phyloP scores from a whole-genome alignment of 2,888 invertebrate genomes.

The Nematopogon swammerdamellus region DNA sequence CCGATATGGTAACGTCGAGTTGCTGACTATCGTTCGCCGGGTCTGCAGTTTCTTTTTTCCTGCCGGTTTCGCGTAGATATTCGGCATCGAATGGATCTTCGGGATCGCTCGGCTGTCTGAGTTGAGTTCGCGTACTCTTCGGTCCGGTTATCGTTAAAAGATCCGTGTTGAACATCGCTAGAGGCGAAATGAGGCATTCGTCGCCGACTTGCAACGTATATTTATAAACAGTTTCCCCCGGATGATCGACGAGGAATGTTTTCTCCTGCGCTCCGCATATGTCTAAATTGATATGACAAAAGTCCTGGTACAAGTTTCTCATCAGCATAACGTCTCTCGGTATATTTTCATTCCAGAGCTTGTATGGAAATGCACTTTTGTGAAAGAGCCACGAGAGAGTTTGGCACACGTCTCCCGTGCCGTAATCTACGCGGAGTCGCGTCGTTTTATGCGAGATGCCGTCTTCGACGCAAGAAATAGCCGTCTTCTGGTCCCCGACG shows the following conservation, averaged over 20 bases:
- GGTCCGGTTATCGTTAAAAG: conserved; percentile 79
- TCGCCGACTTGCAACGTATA: conserved; percentile 84
- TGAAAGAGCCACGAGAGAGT: conserved; percentile 84
- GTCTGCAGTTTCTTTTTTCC: conserved; percentile 48
- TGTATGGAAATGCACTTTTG: conserved; percentile 88
- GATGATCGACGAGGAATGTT: conserved; percentile 70
- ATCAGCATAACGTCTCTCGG: conserved; percentile 77
- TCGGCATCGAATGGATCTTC: conserved; percentile 94
- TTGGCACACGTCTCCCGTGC: conserved; percentile 89
- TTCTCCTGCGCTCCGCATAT: conserved; percentile 87
- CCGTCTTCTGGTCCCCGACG: conserved; percentile 93
- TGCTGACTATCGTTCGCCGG: conserved; percentile 38
- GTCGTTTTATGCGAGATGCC: conserved; percentile 90
- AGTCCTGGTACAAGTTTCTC: conserved; percentile 81
- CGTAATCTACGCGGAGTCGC: conserved; percentile 80
- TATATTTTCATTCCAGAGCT: conserved; percentile 69
- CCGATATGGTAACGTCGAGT: conserved; percentile 45
- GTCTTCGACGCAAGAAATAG: conserved; percentile 95
- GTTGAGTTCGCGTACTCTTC: conserved; percentile 72
- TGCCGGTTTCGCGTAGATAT: conserved; percentile 84
- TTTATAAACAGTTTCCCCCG: conserved; percentile 62
- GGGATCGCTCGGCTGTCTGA: conserved; percentile 69
- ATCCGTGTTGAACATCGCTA: conserved; percentile 86
- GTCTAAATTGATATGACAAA: conserved; percentile 89
- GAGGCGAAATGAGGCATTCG: conserved; percentile 87